These are phyloP conservation scores for Netelia fuscicornis DNA, from an alignment of 2,888 invertebrate species.

Conservation along the genomic window DNA sequence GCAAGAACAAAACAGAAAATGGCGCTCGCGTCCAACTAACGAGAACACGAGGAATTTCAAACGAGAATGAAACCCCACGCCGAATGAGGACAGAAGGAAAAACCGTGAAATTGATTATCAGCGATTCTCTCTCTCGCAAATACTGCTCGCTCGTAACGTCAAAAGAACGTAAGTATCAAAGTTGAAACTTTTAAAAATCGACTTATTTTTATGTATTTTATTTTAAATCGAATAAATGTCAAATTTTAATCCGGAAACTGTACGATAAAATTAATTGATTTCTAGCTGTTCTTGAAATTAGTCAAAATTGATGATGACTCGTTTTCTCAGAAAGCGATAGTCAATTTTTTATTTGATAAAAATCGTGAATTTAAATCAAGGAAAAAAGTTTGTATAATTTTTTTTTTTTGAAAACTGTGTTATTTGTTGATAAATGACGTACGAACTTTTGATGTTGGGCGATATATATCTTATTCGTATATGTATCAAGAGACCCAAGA, in stretches of 20 bases:
- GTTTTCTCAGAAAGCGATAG: no score
- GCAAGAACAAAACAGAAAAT: not conserved
- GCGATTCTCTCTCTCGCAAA: conserved; percentile 15
- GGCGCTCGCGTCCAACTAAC: conserved; percentile 1
- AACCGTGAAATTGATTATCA: conserved; percentile 10
- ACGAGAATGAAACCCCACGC: conserved; percentile 17
- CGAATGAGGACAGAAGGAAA: not conserved
- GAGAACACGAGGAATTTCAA: conserved; percentile 10
- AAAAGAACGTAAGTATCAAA: conserved; percentile 24
- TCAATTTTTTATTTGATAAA: no score
- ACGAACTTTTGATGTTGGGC: not conserved
- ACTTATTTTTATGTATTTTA: not conserved
- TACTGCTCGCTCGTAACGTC: conserved; percentile 19
- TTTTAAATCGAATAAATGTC: not conserved
- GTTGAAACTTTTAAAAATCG: not conserved
- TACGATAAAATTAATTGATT: no score
- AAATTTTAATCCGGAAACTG: no score
- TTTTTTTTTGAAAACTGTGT: not conserved
- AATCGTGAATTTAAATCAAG: not conserved
- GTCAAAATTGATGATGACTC: no score
- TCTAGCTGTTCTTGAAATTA: no score
- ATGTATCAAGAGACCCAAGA: no score
- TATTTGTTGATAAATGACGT: not conserved
- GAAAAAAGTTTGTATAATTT: not conserved
- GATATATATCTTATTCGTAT: not conserved